Evolutionary conservation across 1,140 invertebrate species (phyloP).

Genomic region (Homalodisca vitripennis): DNA sequence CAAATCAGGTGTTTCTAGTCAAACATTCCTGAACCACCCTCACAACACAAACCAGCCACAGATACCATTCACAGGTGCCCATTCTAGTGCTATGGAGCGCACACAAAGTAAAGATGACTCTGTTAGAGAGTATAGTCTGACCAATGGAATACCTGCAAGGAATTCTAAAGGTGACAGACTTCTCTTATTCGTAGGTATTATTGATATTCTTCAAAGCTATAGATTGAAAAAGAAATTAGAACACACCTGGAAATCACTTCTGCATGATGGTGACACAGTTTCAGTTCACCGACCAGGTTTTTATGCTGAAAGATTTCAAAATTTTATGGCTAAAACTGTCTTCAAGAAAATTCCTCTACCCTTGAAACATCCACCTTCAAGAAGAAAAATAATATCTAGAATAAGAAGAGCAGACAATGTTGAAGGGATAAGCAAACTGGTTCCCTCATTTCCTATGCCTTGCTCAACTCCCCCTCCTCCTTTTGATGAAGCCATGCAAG

Average conservation of each 20-base stretch:
- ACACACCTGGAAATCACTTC: constrained; percentile 65
- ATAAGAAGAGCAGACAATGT: background rate
- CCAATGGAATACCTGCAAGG: constrained; percentile 67
- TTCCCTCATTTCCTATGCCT: constrained; percentile 49
- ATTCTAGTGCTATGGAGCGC: background rate
- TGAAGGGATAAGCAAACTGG: background rate
- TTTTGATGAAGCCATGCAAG: constrained; percentile 70
- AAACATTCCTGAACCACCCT: background rate
- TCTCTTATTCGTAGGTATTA: constrained; percentile 66
- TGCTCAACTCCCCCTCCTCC: constrained; percentile 85
- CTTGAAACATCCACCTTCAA: constrained; percentile 8
- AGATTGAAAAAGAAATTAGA: constrained; percentile 67
- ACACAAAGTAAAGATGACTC: constrained; percentile 76
- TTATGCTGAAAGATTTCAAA: constrained; percentile 63
- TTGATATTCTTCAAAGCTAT: constrained; percentile 72
- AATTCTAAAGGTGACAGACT: constrained; percentile 67
- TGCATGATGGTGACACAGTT: constrained; percentile 67
- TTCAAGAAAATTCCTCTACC: constrained; percentile 54
- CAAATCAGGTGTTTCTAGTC: background rate
- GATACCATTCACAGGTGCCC: background rate
- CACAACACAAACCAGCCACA: background rate
- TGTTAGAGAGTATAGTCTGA: constrained; percentile 93
- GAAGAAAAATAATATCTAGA: background rate
- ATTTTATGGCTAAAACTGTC: constrained; percentile 60
- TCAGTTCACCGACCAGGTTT: constrained; percentile 66